Conservation (phyloP, 1,140 invertebrate genomes). For the Brachionus paranguensis region DNA sequence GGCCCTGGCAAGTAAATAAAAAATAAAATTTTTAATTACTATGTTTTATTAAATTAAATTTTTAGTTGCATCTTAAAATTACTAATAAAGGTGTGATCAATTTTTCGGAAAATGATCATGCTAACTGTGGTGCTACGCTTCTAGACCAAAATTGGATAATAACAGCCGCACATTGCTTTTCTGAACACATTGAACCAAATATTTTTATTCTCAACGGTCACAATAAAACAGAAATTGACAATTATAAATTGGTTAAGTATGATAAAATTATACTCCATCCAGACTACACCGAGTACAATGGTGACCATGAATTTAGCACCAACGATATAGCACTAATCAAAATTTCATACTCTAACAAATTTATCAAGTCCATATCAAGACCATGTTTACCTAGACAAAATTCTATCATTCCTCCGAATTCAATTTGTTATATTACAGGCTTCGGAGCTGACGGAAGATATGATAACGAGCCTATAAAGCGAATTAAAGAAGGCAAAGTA, state of each 20-base stretch:
- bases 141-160: slow-evolving; percentile 26
- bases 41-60: background rate
- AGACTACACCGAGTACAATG: background rate
- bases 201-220: slow-evolving; percentile 22
- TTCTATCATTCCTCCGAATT: slow-evolving; percentile 14
- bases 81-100: background rate
- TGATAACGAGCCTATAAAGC: background rate
- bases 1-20: slow-evolving; percentile 33
- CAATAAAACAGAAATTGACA: background rate
- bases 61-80: slow-evolving; percentile 18
- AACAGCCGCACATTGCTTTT: slow-evolving; percentile 39
- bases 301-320: slow-evolving; percentile 7
- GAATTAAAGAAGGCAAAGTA: slow-evolving; percentile 31
- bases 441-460: background rate
- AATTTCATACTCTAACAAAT: background rate
- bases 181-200: background rate
- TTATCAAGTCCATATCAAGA: background rate
- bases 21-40: background rate
- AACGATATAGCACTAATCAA: slow-evolving; percentile 32
- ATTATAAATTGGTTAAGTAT: slow-evolving; percentile 23
- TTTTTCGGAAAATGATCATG: slow-evolving; percentile 4
- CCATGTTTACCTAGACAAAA: slow-evolving; percentile 26
- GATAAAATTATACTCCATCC: slow-evolving; percentile 24
- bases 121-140: slow-evolving; percentile 35
- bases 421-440: slow-evolving; percentile 37